These are phyloP conservation scores for Salvelinus namaycush DNA, from an alignment of 2,113 vertebrate genomes.

Conservation along the genomic window DNA sequence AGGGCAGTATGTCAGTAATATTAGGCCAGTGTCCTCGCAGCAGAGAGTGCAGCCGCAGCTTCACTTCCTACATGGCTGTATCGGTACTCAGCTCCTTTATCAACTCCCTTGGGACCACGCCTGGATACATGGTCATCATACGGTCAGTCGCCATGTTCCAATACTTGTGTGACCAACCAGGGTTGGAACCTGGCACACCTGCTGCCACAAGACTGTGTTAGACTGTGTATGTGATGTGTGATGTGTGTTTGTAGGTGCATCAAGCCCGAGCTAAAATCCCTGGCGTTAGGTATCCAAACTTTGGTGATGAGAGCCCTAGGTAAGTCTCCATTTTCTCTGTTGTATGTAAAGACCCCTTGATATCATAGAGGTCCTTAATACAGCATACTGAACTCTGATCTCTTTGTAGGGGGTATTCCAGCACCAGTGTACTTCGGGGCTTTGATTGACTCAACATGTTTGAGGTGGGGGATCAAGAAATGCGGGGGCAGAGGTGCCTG, in stretches of 20 bases:
- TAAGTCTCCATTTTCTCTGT: background rate
- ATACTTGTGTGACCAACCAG: background rate
- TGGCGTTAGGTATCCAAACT: constrained; percentile 68
- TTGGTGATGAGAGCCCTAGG: constrained; percentile 56
- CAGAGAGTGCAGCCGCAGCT: constrained; percentile 75
- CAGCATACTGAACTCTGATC: background rate
- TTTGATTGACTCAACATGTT: constrained; percentile 83
- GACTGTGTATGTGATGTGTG: background rate
- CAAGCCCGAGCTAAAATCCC: constrained; percentile 83
- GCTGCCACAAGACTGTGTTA: constrained; percentile 59
- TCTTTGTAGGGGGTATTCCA: constrained; percentile 74
- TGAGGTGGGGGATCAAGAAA: constrained; percentile 84
- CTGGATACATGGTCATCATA: constrained; percentile 77
- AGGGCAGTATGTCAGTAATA: constrained; percentile 73
- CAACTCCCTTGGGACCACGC: constrained; percentile 69
- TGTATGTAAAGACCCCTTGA: background rate
- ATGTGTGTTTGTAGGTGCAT: constrained; percentile 17
- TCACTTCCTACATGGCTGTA: constrained; percentile 76
- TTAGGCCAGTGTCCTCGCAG: constrained; percentile 82
- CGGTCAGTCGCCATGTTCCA: constrained; percentile 66
- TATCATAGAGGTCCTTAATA: background rate
- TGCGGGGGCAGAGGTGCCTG: constrained; percentile 83
- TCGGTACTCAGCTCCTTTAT: constrained; percentile 75
- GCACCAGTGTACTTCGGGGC: constrained; percentile 88
- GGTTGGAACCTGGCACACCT: constrained; percentile 39